Conservation (phyloP, 2,888 invertebrate species). For the Zele albiditarsus region DNA sequence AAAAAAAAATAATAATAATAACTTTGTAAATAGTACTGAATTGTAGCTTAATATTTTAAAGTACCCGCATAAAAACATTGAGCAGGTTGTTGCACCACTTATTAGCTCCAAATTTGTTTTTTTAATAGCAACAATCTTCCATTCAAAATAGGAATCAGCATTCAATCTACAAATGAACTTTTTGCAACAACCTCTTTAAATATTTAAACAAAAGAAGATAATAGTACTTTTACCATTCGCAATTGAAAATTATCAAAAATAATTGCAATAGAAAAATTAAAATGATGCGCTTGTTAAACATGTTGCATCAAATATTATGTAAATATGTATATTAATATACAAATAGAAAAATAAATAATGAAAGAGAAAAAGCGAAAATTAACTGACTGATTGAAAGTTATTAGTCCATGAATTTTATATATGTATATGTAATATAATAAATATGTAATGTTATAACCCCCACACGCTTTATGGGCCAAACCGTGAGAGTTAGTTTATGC, state of each 20-base stretch:
- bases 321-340: not conserved
- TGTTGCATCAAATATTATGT: not conserved
- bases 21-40: no score
- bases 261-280: not conserved
- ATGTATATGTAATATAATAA: not conserved
- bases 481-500: constrained; percentile 11
- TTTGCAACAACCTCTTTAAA: no score
- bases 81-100: no score
- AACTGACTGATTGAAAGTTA: not conserved
- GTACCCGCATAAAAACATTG: no score
- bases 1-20: no score
- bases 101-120: no score
- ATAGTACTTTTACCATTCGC: not conserved
- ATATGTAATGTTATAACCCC: constrained; percentile 8
- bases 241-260: not conserved
- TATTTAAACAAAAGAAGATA: not conserved
- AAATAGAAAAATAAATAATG: not conserved
- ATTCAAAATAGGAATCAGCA: no score
- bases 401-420: constrained; percentile 6
- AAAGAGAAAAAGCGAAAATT: not conserved
- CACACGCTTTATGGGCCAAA: constrained; percentile 30
- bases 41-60: no score
- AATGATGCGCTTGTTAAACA: not conserved
- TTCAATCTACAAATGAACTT: no score
- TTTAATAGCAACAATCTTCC: no score